These are phyloP conservation scores for Cecropterus lyciades DNA, from an alignment of 1,140 invertebrate species.

Conservation along the genomic window DNA sequence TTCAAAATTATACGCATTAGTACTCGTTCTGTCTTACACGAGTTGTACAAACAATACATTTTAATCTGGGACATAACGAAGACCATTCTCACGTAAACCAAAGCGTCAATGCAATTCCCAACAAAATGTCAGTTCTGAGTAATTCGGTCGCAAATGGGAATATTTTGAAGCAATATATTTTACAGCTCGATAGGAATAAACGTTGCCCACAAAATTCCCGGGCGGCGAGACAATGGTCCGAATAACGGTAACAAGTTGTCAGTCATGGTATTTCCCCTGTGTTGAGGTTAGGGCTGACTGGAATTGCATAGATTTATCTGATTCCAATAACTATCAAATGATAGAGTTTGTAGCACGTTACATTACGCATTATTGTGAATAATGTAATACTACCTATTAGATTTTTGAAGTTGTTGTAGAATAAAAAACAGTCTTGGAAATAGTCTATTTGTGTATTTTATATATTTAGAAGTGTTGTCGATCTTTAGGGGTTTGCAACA, in stretches of 20 bases:
- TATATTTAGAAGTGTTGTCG: too few species aligned
- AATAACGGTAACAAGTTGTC: slow-evolving; percentile 35
- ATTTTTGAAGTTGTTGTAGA: too few species aligned
- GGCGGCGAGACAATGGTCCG: slow-evolving; percentile 35
- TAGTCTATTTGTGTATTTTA: too few species aligned
- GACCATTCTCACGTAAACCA: neutral
- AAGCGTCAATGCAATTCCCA: slow-evolving; percentile 7
- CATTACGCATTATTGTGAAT: too few species aligned
- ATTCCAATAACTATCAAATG: neutral
- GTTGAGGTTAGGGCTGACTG: slow-evolving; percentile 10
- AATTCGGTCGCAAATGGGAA: slow-evolving; percentile 14
- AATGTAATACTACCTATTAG: too few species aligned
- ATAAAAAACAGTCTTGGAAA: too few species aligned
- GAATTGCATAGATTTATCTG: neutral
- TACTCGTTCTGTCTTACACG: too few species aligned
- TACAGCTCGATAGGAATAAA: slow-evolving; percentile 28
- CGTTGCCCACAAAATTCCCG: slow-evolving; percentile 19
- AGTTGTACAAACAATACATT: neutral
- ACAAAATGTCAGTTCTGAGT: neutral
- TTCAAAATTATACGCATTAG: too few species aligned
- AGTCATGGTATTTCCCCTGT: slow-evolving; percentile 37
- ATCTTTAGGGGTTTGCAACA: too few species aligned
- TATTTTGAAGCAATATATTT: slow-evolving; percentile 24
- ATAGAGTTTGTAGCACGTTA: too few species aligned
- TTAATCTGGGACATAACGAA: neutral